Evolutionary conservation across 2,797 vertebrate species (phyloP).

Genomic region (Antennarius maculatus): DNA sequence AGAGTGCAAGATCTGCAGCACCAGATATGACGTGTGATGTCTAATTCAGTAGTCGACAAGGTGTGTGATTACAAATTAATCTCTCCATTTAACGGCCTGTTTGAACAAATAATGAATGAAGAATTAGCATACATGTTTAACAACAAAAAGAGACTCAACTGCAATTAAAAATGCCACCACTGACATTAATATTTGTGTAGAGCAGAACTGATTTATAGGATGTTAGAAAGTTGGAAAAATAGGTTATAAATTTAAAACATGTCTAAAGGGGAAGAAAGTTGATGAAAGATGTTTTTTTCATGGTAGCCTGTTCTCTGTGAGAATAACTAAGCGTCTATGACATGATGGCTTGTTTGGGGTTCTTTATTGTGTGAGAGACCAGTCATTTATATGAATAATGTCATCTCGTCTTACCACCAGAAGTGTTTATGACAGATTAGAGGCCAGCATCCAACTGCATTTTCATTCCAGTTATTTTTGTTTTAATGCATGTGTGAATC

Average conservation of each 20-base stretch:
- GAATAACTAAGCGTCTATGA: slow-evolving; percentile 28
- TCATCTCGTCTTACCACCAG: slow-evolving; percentile 61
- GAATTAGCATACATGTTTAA: slow-evolving; percentile 16
- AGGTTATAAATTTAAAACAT: not conserved
- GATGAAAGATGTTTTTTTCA: slow-evolving; percentile 6
- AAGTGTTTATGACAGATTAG: slow-evolving; percentile 87
- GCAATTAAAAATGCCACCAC: not conserved
- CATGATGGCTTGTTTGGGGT: slow-evolving; percentile 32
- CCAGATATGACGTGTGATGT: not conserved
- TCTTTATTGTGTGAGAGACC: slow-evolving; percentile 55
- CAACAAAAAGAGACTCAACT: not conserved
- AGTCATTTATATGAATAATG: slow-evolving; percentile 64
- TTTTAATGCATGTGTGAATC: slow-evolving; percentile 99
- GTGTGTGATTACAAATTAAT: slow-evolving; percentile 17
- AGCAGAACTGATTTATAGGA: slow-evolving; percentile 1
- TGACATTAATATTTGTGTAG: not conserved
- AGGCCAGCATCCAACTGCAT: slow-evolving; percentile 89
- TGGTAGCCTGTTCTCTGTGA: not conserved
- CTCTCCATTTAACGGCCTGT: slow-evolving; percentile 29
- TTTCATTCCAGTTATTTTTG: slow-evolving; percentile 94
- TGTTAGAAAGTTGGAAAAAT: not conserved
- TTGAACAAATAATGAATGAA: slow-evolving; percentile 26
- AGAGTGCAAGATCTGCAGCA: not conserved
- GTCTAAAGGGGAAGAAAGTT: not conserved
- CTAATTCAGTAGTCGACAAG: not conserved